Conservation (phyloP, 2,888 invertebrate species). For the Athripsodes cinereus region DNA sequence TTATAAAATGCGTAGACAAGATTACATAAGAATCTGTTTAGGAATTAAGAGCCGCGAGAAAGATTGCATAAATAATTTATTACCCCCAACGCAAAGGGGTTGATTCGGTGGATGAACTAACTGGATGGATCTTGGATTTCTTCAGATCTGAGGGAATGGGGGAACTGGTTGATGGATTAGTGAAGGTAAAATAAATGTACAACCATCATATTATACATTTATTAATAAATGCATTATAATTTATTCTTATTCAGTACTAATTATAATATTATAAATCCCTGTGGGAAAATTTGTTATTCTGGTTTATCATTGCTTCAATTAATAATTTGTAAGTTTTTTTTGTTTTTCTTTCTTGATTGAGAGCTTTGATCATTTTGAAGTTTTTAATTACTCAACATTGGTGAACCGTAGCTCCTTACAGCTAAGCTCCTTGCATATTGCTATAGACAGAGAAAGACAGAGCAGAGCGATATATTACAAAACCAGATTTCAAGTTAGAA, state of each 20-base stretch:
- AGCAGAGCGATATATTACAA: too few species aligned
- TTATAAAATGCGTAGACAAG: not conserved
- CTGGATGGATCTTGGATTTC: too few species aligned
- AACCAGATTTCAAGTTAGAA: too few species aligned
- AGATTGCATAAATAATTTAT: conserved; percentile 28
- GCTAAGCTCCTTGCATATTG: too few species aligned
- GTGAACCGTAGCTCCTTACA: too few species aligned
- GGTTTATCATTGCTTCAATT: too few species aligned
- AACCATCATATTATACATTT: not conserved
- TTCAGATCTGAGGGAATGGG: not conserved
- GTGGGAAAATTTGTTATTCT: not conserved
- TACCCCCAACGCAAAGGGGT: conserved; percentile 14
- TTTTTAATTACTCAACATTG: too few species aligned
- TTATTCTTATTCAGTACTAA: too few species aligned
- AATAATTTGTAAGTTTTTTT: too few species aligned
- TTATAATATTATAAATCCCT: not conserved
- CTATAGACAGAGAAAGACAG: too few species aligned
- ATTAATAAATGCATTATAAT: not conserved
- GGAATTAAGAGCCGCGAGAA: conserved; percentile 11
- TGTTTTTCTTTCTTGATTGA: too few species aligned
- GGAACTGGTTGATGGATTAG: not conserved
- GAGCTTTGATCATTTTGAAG: too few species aligned
- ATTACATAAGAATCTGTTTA: conserved; percentile 9
- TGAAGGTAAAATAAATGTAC: not conserved
- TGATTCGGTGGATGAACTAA: not conserved